These are phyloP conservation scores for Podarcis muralis DNA, from an alignment of 2,113 vertebrate species.

Conservation along the genomic window DNA sequence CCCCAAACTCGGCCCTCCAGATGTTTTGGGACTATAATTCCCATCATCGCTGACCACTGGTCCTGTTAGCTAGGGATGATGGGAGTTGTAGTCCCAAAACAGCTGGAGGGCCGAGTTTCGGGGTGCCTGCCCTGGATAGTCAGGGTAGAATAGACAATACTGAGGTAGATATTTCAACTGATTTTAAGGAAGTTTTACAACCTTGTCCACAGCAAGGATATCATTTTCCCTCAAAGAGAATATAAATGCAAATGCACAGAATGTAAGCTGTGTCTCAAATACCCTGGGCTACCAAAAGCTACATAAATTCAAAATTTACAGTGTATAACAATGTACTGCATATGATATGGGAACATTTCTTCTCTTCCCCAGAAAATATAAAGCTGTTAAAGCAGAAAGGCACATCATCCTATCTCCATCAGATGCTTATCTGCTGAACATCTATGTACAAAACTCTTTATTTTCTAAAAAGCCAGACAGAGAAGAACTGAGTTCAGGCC, in stretches of 20 bases:
- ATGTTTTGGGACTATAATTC: no score
- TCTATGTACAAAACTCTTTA: conserved; percentile 23
- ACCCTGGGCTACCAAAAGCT: background rate
- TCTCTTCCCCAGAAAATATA: conserved; percentile 59
- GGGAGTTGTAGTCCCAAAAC: no score
- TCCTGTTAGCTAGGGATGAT: no score
- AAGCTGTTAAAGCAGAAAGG: conserved; percentile 64
- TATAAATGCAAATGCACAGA: background rate
- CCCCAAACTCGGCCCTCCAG: no score
- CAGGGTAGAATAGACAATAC: background rate
- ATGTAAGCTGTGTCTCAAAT: background rate
- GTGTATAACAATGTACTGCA: background rate
- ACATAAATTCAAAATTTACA: background rate
- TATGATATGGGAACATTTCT: conserved; percentile 36
- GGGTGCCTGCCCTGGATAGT: no score
- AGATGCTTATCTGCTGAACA: conserved; percentile 58
- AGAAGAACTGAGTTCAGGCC: background rate
- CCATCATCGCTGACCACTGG: no score
- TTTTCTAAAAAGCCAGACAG: background rate
- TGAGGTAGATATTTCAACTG: background rate
- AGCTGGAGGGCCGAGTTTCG: no score
- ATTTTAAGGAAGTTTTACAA: background rate
- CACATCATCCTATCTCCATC: conserved; percentile 60
- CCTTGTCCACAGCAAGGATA: background rate
- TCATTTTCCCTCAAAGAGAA: background rate